Base-by-base conservation (phyloP, 2,113 vertebrate species). In the Podarcis raffonei region DNA sequence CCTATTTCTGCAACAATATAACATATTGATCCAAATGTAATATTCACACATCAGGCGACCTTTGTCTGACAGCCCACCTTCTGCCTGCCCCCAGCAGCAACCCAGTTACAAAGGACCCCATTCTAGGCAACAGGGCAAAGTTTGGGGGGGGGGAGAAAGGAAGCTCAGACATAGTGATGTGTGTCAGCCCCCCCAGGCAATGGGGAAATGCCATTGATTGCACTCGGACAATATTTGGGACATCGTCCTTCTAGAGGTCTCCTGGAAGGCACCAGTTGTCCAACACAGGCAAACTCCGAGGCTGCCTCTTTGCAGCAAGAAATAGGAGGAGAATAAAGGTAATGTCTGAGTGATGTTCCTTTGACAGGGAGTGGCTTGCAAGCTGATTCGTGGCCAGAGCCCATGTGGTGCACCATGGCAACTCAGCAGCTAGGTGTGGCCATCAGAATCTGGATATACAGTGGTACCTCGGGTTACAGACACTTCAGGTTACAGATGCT, bases 21-120 rank as follows among this genome's bases (percentile, higher is more conserved):
- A 79, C 72, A 53, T 91, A 94, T 93, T 91, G 93, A 93, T 92
- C 89, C 35, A 35, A 74, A 78, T 88, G 85, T 89, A 87, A 94
- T 91, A 93, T 87, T 75, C 81, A 42, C 75, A 85, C 87, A 84
- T 90, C 76, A 80, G 77, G 57, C 39, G 42, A 83, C 88, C 92
- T 90, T 90, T 81, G 85, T 74, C 39, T 86, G 87, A 80, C 87
- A 79, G 82, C 76, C 75, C 74, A 84, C 78, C 68, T 85, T 89
- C 85, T 66, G 87, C 82, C 83, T 90, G 81, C 90, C 77, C 68
- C 7, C 6, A 85, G 86, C 83, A 83, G 37, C 78, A 83, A 15
- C 62, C 72, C 76, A 68, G 32, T 57, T 39, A 72, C 59, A 82
- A 77, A 74, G 32, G 65, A 25, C 16, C 59, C 53, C 74, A 30